Evolutionary conservation across 2,888 invertebrate genomes (phyloP), one percentile per base, ranked within the genome.

Genomic region (Notodonta ziczac): DNA sequence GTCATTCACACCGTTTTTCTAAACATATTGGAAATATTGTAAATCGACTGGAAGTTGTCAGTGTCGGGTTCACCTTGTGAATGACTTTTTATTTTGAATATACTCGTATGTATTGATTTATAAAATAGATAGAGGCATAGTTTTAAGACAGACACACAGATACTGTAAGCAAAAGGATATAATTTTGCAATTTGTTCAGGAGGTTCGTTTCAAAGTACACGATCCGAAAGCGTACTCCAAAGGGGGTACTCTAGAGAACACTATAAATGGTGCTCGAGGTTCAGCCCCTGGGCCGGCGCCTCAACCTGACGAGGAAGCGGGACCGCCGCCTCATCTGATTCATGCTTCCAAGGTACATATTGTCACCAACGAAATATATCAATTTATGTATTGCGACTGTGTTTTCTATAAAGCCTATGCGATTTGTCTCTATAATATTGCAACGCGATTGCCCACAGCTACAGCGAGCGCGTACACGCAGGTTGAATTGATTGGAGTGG

Each of bases 191-290:
- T 94, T 80, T 59, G 76, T 79, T 50, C 96, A 98, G 97, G 97
- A 98, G 96, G 97, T 98, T 90, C 97, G 98, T 87, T 98, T 97
- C 95, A 98, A 98, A 94, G 97, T 97, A 80, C 97, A 98, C 94
- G 98, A 98, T 94, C 97, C 97, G 58, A 98, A 97, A 94, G 97
- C 97, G 86, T 97, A 98, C 93, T 97, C 97, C 85, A 98, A 97
- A 93, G 97, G 97, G 61, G 97, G 97, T 58, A 97, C 97, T 50
- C 93, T 97, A 81, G 98, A 98, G 90, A 98, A 97, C 87, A 97
- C 98, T 65, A 97, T 98, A 76, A 98, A 97, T 85, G 97, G 98
- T 44, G 94, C 96, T 69, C 92, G 97, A 68, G 94, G 96, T 73
- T 91, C 95, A 70, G 70, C 78, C 16, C 80, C 78, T 32, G 80